Percentiles rank a stretch among this genome's conserved stretches.
These are phyloP conservation scores for Rhineura floridana DNA, from an alignment of 2,113 vertebrate genomes.

Conservation along the genomic window DNA sequence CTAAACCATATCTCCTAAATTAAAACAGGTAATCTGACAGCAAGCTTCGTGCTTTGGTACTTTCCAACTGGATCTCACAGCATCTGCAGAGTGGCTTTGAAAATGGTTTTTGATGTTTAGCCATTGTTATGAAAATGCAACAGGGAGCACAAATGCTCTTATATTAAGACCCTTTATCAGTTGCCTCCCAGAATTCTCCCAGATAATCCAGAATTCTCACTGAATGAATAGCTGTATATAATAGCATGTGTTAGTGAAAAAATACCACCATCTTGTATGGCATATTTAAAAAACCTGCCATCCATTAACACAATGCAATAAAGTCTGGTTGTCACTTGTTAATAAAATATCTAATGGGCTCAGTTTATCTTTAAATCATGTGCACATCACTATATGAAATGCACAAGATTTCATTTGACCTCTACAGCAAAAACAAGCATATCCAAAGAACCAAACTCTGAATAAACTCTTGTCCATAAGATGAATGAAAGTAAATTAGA, in stretches of 20 bases:
- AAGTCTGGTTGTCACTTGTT: not conserved
- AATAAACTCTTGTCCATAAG: not conserved
- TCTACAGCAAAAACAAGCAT: not conserved
- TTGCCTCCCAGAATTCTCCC: constrained; percentile 19
- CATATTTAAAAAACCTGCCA: constrained; percentile 6
- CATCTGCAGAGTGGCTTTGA: constrained; percentile 2
- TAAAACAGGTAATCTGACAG: not conserved
- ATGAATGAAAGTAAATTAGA: not conserved
- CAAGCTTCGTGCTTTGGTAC: not conserved
- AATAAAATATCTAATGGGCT: not conserved
- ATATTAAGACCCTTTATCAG: constrained; percentile 21
- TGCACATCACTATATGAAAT: fast-evolving
- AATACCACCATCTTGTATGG: not conserved
- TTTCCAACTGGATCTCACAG: not conserved
- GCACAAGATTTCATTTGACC: not conserved
- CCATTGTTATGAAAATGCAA: constrained; percentile 14
- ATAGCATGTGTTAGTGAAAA: constrained; percentile 31
- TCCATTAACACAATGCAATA: not conserved
- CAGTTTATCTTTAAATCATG: constrained; percentile 9
- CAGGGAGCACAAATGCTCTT: constrained; percentile 3
- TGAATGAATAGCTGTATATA: constrained; percentile 33
- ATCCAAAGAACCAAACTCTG: not conserved
- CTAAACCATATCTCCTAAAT: not conserved
- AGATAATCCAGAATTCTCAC: not conserved
- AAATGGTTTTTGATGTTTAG: not conserved